A percentile compares a stretch with the other conserved stretches of the same genome.
phyloP scores from a whole-genome alignment of 2,113 vertebrate species.

The Xenopus borealis region DNA sequence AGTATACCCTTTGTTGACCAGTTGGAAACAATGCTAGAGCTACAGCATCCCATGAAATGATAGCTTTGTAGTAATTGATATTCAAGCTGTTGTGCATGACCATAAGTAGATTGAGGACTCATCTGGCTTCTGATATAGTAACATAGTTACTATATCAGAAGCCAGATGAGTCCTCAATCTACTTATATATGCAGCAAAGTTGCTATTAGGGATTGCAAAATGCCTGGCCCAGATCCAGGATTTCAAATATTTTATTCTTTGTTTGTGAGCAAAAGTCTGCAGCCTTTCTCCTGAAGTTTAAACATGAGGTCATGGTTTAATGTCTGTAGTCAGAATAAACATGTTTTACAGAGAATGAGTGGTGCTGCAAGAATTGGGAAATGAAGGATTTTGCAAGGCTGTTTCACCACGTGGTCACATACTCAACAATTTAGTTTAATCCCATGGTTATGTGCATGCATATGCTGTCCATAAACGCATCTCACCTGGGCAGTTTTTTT shows the following conservation, averaged over 20 bases:
- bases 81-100: too few relatives aligned
- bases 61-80: too few relatives aligned
- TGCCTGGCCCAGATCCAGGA: slow-evolving; percentile 18
- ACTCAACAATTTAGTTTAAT: too few relatives aligned
- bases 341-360: slow-evolving; percentile 1
- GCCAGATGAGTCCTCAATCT: not conserved
- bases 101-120: not conserved
- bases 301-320: slow-evolving; percentile 32
- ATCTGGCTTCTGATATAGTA: not conserved
- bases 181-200: slow-evolving; percentile 28
- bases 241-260: slow-evolving; percentile 20
- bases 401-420: too few relatives aligned
- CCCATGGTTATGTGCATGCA: too few relatives aligned
- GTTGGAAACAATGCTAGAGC: too few relatives aligned
- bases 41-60: too few relatives aligned
- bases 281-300: slow-evolving; percentile 11
- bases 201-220: slow-evolving; percentile 52
- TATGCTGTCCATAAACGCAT: too few relatives aligned
- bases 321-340: slow-evolving; percentile 14
- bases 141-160: not conserved
- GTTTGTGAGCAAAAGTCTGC: slow-evolving; percentile 8
- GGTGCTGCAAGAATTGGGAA: not conserved
- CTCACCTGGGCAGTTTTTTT: too few relatives aligned
- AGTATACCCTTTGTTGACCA: too few relatives aligned
- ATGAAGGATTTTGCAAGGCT: too few relatives aligned